These are phyloP conservation scores for Zoanthus solanderi DNA, from an alignment of 92 coral and sea anemone genomes.

Conservation along the genomic window DNA sequence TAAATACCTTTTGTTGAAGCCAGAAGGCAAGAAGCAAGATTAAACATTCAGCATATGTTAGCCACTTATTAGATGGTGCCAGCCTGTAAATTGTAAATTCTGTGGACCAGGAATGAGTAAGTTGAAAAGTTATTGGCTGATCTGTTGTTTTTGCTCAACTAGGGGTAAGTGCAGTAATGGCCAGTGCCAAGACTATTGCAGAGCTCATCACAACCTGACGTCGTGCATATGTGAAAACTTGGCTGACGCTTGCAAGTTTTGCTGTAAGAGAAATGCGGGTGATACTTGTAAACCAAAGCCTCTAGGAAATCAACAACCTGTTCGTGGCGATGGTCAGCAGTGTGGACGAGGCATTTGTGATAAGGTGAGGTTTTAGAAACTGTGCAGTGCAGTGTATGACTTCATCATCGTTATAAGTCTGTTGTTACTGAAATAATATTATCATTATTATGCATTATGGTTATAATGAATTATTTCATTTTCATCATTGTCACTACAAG, in stretches of 20 bases:
- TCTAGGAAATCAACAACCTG: constrained; percentile 33
- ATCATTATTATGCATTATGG: too few relatives aligned
- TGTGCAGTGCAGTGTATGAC: background rate
- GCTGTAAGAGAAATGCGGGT: constrained; percentile 63
- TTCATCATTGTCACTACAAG: too few relatives aligned
- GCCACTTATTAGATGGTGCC: too few relatives aligned
- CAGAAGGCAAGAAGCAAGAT: too few relatives aligned
- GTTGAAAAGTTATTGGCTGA: background rate
- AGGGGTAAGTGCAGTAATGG: constrained; percentile 89
- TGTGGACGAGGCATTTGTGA: constrained; percentile 83
- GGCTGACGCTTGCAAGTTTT: constrained; percentile 81
- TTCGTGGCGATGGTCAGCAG: constrained; percentile 72
- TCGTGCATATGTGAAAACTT: constrained; percentile 81
- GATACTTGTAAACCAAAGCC: constrained; percentile 66
- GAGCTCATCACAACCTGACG: constrained; percentile 50
- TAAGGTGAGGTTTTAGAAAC: constrained; percentile 41
- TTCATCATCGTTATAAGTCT: background rate
- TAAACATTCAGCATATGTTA: too few relatives aligned
- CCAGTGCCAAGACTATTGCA: constrained; percentile 81
- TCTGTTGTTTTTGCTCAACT: background rate
- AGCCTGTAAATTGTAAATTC: too few relatives aligned
- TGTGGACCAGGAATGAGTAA: too few relatives aligned
- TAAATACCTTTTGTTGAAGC: too few relatives aligned
- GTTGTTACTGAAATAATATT: too few relatives aligned
- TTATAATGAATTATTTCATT: too few relatives aligned